Conservation (phyloP, 1,140 invertebrate species). For the Sycobia sp. region DNA sequence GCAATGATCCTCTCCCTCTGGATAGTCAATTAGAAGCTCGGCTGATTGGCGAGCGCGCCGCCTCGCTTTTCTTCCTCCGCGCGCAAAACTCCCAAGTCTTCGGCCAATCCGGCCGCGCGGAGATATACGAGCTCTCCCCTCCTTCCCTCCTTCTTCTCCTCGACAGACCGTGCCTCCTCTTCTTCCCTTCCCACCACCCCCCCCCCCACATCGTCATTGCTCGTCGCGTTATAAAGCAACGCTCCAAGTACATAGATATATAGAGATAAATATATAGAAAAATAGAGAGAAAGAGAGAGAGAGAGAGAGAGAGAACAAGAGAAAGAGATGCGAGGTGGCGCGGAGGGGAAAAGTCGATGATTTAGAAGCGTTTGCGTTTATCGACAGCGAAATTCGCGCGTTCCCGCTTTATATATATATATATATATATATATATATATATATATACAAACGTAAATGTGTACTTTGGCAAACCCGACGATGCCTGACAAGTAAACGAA, state of each 20-base stretch:
- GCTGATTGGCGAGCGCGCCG: constrained; percentile 19
- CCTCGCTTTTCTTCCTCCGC: constrained; percentile 6
- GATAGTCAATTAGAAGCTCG: constrained; percentile 30
- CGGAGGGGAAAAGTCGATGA: constrained; percentile 7
- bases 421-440: no score
- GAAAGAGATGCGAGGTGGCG: no score
- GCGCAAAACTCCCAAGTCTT: not conserved
- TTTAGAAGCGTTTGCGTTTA: constrained; percentile 29
- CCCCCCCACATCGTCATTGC: not conserved
- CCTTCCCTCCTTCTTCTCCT: not conserved
- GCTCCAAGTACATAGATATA: no score
- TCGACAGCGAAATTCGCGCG: constrained; percentile 13
- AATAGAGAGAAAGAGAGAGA: no score
- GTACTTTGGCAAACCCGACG: constrained; percentile 18
- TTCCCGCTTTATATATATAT: no score
- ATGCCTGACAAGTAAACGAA: not conserved
- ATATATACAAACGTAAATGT: no score
- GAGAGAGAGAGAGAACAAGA: no score
- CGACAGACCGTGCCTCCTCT: not conserved
- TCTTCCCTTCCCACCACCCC: no score
- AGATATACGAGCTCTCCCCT: not conserved
- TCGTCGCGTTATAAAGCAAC: no score
- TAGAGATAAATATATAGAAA: no score
- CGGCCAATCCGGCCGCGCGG: constrained; percentile 7
- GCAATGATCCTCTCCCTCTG: constrained; percentile 1